Evolutionary conservation across 2,797 vertebrate genomes (phyloP), one percentile per base, ranked within the genome.

Genomic region (Linurgus olivaceus): DNA sequence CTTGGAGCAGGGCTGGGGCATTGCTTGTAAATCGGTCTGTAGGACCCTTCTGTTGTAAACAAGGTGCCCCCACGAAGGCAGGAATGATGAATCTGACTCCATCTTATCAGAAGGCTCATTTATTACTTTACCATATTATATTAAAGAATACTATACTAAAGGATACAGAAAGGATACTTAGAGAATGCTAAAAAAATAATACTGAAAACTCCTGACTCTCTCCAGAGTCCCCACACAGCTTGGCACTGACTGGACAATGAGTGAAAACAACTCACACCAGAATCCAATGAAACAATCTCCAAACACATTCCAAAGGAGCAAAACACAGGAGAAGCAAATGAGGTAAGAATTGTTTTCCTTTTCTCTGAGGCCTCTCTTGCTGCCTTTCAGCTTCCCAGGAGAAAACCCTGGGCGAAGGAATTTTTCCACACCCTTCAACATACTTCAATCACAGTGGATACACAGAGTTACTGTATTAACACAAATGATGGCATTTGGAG

Each of bases 241-340:
- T 33, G n/a, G 13, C 6, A 0, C n/a, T 1, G 2, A 16, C 7
- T 55, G 9, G 20, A 9, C 52, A 33, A 23, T 2, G 9, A 15
- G 52, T 15, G 20, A 33, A 55, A 55, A 23, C 1, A 54, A 54
- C 20, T 0, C 31, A 33, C 20, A 55, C 1, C 52, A 33, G 31
- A 33, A n/a, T 15, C 2, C n/a, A 33, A 10, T 55, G n/a, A 16
- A 55, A 23, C 20, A 23, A 55, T 7, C 9, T 2, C n/a, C 52
- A 33, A 55, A 33, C 52, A 55, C 20, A 33, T 55, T 33, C 20
- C 52, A 33, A 1, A 23, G 13, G 20, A 55, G n/a, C n/a, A 55
- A 1, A 55, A 9, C 20, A 33, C n/a, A 23, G n/a, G 52, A 33
- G 21, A 33, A 23, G n/a, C 52, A 55, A 55, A 55, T 16, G 52